A percentile compares a stretch with the other conserved stretches of the same genome.
Evolutionary conservation across 2,113 vertebrate genomes (phyloP).

Genomic region (Cichladusa arquata): DNA sequence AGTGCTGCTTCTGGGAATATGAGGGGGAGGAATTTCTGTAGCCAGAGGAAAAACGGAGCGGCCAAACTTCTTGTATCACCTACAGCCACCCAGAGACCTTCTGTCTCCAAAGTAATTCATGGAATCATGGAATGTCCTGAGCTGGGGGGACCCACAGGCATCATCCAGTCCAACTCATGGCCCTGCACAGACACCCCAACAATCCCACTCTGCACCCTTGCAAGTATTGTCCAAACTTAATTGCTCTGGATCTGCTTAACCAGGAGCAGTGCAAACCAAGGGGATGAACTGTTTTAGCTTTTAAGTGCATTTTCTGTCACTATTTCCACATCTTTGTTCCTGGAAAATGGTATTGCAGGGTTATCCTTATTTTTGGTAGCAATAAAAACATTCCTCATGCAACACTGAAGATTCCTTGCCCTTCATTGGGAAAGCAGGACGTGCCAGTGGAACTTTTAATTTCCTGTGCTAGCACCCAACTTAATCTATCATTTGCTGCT

Average conservation of each 20-base stretch:
- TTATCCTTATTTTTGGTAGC: neutral
- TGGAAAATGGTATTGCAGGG: neutral
- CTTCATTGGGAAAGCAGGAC: neutral
- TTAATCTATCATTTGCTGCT: neutral
- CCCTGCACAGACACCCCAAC: neutral
- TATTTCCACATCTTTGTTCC: neutral
- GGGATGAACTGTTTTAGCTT: neutral
- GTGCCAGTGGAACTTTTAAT: neutral
- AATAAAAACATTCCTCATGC: neutral
- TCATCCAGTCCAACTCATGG: too few relatives aligned
- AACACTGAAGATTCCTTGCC: neutral
- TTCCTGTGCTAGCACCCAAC: neutral
- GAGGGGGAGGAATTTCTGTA: neutral
- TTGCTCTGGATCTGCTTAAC: neutral
- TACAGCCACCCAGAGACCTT: neutral
- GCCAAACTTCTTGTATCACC: neutral
- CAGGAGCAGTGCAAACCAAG: neutral
- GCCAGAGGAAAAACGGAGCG: neutral
- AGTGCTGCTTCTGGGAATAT: neutral
- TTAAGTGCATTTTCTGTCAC: neutral
- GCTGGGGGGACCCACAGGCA: neutral
- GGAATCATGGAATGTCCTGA: neutral
- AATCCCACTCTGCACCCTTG: neutral
- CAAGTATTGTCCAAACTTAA: fast-evolving
- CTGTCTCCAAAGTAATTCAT: neutral